Percentiles rank a stretch among this genome's conserved stretches.
phyloP scores from a whole-genome alignment of 2,797 vertebrate species.

The Sebastes nivosus region DNA sequence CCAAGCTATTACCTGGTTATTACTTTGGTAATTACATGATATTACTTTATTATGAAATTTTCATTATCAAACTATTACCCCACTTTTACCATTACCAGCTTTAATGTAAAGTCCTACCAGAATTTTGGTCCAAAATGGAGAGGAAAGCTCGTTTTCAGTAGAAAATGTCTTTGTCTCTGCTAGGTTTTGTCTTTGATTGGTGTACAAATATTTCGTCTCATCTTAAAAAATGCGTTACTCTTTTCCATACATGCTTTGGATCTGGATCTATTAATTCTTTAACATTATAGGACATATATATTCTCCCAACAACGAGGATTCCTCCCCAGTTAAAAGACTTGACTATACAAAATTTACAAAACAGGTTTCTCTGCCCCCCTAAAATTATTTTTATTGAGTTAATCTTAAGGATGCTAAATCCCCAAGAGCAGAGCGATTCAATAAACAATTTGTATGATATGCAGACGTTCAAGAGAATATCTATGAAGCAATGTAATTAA shows the following conservation, averaged over 20 bases:
- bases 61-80: not conserved
- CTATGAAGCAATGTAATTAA: not conserved
- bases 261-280: slow-evolving; percentile 1
- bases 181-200: not conserved
- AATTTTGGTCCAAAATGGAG: not conserved
- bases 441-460: not conserved
- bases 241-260: not conserved
- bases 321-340: not conserved
- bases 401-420: not conserved
- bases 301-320: slow-evolving; percentile 1
- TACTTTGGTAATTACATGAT: not conserved
- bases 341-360: not conserved
- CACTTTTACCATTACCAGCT: not conserved
- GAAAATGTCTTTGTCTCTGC: not conserved
- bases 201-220: not conserved
- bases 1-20: not conserved
- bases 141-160: not conserved
- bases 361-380: not conserved
- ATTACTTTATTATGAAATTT: not conserved
- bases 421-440: not conserved
- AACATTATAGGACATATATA: not conserved
- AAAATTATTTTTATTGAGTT: not conserved
- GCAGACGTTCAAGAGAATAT: not conserved
- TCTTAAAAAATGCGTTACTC: not conserved
- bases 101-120: not conserved